phyloP scores from a whole-genome alignment of 2,888 invertebrate species.

The Microctonus brassicae region DNA sequence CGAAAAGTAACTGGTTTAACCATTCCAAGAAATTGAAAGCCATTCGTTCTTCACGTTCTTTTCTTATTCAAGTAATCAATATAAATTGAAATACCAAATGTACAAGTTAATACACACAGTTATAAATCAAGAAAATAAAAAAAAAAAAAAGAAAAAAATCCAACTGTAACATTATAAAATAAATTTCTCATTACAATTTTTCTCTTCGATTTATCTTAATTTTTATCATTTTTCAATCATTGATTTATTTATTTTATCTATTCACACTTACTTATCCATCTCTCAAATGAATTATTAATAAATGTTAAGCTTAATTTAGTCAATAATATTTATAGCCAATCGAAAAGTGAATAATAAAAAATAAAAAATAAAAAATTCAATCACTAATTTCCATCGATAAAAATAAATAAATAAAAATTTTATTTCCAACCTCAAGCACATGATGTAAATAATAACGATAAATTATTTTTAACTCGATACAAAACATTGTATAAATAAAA shows the following conservation, averaged over 20 bases:
- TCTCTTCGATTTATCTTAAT: background rate
- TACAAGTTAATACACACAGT: background rate
- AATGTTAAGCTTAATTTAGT: background rate
- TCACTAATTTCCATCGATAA: no score
- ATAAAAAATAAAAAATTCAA: no score
- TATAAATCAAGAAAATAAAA: no score
- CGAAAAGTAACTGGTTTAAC: background rate
- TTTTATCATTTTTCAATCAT: background rate
- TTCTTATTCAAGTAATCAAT: background rate
- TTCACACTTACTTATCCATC: background rate
- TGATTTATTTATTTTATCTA: background rate
- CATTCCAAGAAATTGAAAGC: background rate
- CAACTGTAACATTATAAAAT: no score
- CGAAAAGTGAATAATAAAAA: background rate
- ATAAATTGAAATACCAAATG: background rate
- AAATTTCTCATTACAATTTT: background rate
- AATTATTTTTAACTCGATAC: background rate
- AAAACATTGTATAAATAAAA: no score
- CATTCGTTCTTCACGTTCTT: no score
- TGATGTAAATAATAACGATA: background rate
- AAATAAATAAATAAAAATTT: background rate
- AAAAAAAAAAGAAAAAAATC: no score
- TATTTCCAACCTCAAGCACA: background rate
- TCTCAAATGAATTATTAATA: background rate
- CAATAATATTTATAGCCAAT: background rate